Evolutionary conservation across 2,113 vertebrate genomes (phyloP).

Genomic region (Aldabrachelys gigantea): DNA sequence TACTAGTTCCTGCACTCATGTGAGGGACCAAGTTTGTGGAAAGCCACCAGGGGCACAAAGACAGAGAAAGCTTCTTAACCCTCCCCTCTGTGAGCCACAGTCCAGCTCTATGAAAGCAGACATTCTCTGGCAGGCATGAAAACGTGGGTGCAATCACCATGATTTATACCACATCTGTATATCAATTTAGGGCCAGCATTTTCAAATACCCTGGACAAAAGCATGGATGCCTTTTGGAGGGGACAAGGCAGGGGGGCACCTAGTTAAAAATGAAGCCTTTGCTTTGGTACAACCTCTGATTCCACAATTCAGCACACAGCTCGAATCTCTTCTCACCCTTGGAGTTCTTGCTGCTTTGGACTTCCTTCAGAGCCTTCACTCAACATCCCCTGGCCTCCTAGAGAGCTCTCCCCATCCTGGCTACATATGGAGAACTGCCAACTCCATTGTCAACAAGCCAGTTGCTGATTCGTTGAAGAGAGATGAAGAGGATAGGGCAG

Average conservation of each 20-base stretch:
- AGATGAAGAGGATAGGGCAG: background rate
- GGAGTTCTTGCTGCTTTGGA: background rate
- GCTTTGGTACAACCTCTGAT: background rate
- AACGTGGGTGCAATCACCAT: background rate
- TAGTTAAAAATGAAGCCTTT: background rate
- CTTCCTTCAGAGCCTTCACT: background rate
- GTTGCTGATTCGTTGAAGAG: background rate
- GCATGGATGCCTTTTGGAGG: conserved; percentile 8
- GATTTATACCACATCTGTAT: background rate
- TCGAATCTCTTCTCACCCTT: background rate
- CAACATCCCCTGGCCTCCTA: background rate
- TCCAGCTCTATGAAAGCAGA: background rate
- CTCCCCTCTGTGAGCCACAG: conserved; percentile 4
- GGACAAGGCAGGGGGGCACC: background rate
- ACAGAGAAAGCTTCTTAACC: background rate
- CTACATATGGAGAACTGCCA: rapidly evolving
- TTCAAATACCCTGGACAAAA: conserved; percentile 33
- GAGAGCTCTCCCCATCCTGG: background rate
- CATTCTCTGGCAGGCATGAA: background rate
- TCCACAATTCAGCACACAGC: background rate
- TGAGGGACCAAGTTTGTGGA: background rate
- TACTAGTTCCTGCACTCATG: background rate
- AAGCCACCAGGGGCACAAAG: background rate
- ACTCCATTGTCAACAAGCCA: background rate
- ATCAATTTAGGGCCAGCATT: rapidly evolving